Base-by-base conservation (phyloP, 2,888 invertebrate species). In the Idaea aversata region DNA sequence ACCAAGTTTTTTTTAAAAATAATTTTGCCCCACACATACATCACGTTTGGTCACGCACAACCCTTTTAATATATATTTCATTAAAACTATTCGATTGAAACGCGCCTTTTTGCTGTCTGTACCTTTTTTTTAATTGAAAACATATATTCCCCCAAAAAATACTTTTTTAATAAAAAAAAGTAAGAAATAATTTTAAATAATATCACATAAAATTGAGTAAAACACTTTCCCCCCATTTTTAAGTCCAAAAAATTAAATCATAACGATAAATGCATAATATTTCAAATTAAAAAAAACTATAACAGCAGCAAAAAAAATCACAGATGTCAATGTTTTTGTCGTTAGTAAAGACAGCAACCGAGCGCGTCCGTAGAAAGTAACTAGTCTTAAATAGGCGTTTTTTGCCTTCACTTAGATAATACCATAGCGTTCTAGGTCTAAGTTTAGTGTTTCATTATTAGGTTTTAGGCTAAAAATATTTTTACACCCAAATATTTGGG, bases 1-100 rank as follows among this genome's bases (percentile, higher is more conserved):
- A 59, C 36, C 59, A 47, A 59, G 13, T 34, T 47, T 57, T 62
- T 10, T 59, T 25, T 25, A 15, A 6, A 58, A 15, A 16, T 59
- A 59, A 16, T 59, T 59, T 16, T n/a, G 15, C 7, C 61, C 38
- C 61, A 61, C 38, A 61, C 61, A 61, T 38, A 61, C 15, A 47
- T 47, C 47, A 47, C 47, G 47, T 47, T 47, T 25, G 25, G 47
- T 47, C 47, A 47, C 47, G 47, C 47, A 47, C 47, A 47, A 47
- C 47, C 47, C 7, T 47, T 47, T 47, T 47, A 13, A 47, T 47
- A 47, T 47, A 47, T 47, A 47, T 47, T 47, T 47, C 13, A 47
- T 47, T 47, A 47, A 6, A 47, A 47, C 47, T 47, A 47, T 47
- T 47, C 47, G 47, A 13, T 47, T 47, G 3, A 47, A 47, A 47